These are phyloP conservation scores for Miopithecus talapoin DNA, from an alignment of 2,797 vertebrate species.

Conservation along the genomic window DNA sequence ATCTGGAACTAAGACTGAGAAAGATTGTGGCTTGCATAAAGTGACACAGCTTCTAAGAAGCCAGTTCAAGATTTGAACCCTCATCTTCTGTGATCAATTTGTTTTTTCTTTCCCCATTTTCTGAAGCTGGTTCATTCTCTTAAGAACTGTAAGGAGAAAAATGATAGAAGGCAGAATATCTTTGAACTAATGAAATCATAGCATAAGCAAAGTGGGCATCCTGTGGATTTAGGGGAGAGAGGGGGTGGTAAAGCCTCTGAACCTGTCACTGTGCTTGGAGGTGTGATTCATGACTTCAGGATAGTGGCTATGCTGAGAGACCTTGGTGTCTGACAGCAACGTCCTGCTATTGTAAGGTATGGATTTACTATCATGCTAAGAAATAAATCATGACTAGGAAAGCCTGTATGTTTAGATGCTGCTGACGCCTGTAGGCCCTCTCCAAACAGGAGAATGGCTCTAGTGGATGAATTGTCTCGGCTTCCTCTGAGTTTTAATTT, in stretches of 20 bases:
- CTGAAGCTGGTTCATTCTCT: neutral
- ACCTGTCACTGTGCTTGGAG: neutral
- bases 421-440: neutral
- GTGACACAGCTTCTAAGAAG: neutral
- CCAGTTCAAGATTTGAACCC: neutral
- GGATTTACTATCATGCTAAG: conserved; percentile 50
- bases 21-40: neutral
- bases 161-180: neutral
- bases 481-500: conserved; percentile 62
- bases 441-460: conserved; percentile 10
- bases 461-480: conserved; percentile 24
- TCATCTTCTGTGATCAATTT: neutral
- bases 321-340: conserved; percentile 31
- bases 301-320: neutral
- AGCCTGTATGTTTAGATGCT: conserved; percentile 44
- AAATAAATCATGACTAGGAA: conserved; percentile 57
- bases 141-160: neutral
- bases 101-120: neutral
- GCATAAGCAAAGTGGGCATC: neutral
- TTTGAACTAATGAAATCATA: neutral
- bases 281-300: conserved; percentile 30
- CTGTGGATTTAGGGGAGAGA: neutral
- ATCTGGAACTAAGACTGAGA: neutral
- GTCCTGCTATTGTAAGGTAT: conserved; percentile 60
- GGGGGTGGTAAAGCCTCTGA: neutral